Base-by-base conservation (phyloP, 2,888 invertebrate genomes). In the Plebejus melissa region DNA sequence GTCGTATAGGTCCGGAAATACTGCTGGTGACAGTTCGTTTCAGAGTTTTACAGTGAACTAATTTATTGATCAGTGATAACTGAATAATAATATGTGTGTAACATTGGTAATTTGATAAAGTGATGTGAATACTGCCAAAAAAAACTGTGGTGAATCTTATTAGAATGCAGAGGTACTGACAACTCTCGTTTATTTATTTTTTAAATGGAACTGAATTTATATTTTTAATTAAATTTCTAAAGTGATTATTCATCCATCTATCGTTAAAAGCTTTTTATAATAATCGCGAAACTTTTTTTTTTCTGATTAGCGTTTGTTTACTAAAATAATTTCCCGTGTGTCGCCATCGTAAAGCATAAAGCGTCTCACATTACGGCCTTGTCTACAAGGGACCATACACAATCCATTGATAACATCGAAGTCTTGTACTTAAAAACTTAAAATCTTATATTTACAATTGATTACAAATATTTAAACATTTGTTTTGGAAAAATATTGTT, bases 301-400 rank as follows among this genome's bases (percentile, higher is more conserved):
- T 65, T 9, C 9, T 32, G 13, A 13, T 36, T 0, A 11, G n/a
- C 50, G 38, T 1, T 41, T 76, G 80, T 54, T 80, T 74, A 74
- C 7, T 46, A 70, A 75, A 78, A 69, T 79, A 22, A 4, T 22
- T 4, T 0, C 6, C 78, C 77, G 79, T 85, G 74, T 79, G 78
- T 81, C 76, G 58, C 72, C 75, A 50, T 13, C 74, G 76, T 77
- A 81, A 81, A 82, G 81, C 82, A 84, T 84, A 82, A 83, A 80
- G 78, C 81, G 79, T 87, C 86, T 90, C 89, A 86, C 82, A 86
- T 90, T 90, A 89, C 89, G 82, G 80, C 79, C 84, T 84, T 88
- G 88, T 89, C 88, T 86, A 85, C 87, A 86, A 84, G 85, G 81
- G 83, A 81, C 83, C 84, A 83, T 84, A 83, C 83, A 82, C 80